Conservation (phyloP, 2,113 vertebrate species). For the Oncorhynchus kisutch region DNA sequence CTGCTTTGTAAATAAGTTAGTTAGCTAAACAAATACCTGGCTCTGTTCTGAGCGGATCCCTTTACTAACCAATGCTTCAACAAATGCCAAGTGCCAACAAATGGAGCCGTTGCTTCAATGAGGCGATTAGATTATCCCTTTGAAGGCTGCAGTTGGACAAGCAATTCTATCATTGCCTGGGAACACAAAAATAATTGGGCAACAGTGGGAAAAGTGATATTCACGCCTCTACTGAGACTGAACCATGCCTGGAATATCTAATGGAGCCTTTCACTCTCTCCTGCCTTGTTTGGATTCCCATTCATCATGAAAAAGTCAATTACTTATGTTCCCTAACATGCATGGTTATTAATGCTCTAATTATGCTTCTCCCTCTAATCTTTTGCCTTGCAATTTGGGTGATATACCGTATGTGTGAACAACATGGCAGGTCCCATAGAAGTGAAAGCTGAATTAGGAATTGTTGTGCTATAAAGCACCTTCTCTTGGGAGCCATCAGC, state of each 20-base stretch:
- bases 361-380: constrained; percentile 63
- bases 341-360: constrained; percentile 70
- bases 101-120: constrained; percentile 49
- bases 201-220: constrained; percentile 49
- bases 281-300: constrained; percentile 60
- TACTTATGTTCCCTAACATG: constrained; percentile 61
- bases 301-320: constrained; percentile 54
- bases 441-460: constrained; percentile 30
- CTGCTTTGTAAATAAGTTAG: constrained; percentile 60
- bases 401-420: constrained; percentile 49
- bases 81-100: constrained; percentile 63
- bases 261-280: constrained; percentile 18
- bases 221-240: constrained; percentile 27
- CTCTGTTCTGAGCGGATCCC: constrained; percentile 39
- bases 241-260: constrained; percentile 22
- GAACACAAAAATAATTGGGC: constrained; percentile 67
- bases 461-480: constrained; percentile 39
- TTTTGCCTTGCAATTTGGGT: constrained; percentile 52
- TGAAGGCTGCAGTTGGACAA: constrained; percentile 67
- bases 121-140: constrained; percentile 61
- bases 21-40: constrained; percentile 62
- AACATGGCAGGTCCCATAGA: constrained; percentile 34
- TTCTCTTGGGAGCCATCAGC: constrained; percentile 53
- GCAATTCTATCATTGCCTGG: constrained; percentile 56
- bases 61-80: constrained; percentile 47